Evolutionary conservation across 2,888 invertebrate species (phyloP).

Genomic region (Sipha maydis): DNA sequence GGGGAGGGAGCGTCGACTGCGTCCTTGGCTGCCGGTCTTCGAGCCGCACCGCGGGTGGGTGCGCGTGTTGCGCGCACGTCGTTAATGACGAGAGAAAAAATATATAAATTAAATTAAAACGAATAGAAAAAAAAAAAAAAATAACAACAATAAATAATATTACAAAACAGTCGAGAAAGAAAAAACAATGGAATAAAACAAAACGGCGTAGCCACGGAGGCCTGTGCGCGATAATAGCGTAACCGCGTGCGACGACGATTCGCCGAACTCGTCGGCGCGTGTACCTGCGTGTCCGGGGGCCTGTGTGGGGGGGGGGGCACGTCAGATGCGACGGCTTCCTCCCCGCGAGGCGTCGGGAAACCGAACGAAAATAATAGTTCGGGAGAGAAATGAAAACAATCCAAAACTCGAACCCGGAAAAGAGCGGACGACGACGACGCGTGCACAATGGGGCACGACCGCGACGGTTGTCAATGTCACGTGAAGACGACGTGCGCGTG

Average conservation of each 20-base stretch:
- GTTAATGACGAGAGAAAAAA: neutral
- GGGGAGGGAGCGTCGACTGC: neutral
- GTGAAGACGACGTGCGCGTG: neutral
- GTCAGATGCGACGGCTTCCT: neutral
- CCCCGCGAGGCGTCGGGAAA: neutral
- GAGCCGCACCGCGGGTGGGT: conserved; percentile 33
- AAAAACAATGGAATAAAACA: neutral
- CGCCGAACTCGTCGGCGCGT: neutral
- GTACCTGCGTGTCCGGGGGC: too few species aligned
- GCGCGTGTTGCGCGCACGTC: neutral
- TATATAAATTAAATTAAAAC: neutral
- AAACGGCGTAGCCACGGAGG: neutral
- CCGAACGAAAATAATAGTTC: neutral
- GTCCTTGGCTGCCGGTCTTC: neutral
- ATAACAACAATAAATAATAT: too few species aligned
- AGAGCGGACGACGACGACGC: neutral
- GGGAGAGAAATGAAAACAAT: neutral
- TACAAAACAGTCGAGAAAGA: neutral
- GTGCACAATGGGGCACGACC: neutral
- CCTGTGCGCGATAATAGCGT: neutral
- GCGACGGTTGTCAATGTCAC: neutral
- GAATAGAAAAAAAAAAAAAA: too few species aligned
- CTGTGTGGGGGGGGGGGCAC: too few species aligned
- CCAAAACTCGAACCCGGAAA: neutral
- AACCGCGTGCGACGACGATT: neutral